Base-by-base conservation (phyloP, 1,140 invertebrate genomes). In the Lasioglossum baleicum region DNA sequence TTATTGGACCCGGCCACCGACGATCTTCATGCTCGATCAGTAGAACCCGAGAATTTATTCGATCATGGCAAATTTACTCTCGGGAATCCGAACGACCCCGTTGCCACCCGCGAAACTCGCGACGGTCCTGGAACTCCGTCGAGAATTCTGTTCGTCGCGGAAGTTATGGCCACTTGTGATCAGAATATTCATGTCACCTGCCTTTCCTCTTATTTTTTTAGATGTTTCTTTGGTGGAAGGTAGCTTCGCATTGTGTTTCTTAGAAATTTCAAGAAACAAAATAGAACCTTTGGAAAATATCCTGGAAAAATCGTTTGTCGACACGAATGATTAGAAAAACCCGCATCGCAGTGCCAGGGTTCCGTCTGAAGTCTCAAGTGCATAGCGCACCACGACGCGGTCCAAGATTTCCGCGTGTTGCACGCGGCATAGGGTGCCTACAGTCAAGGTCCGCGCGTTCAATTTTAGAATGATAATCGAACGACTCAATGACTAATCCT, bases 401-500 rank as follows among this genome's bases (percentile, higher is more conserved):
- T 58, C 56, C 20, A 58, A 58, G 56, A 15, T 53, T 53, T 15
- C 51, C 51, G 15, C 35, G 15, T 8, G 20, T 58, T 20, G 8
- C 22, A 60, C 58, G 58, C n/a, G n/a, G 22, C 7, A n/a, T 5
- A 7, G 53, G 17, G 17, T 56, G 17, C 7, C 4, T n/a, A 58
- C 56, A n/a, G 56, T 58, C 56, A 58, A 58, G 56, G 56, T n/a
- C 56, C 56, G 56, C 3, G 35, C n/a, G 40, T 65, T 2, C 20
- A 35, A 22, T 63, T 63, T 63, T 63, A 63, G 61, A 63, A 35
- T 63, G 7, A 35, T 40, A 64, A 64, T 64, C 31, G 61, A 64
- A 17, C 35, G 31, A 7, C 17, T 22, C 13, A 35, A 40, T 64
- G 61, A 64, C 61, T 64, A 64, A 64, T 64, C 31, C 31, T 17